Evolutionary conservation across 2,113 vertebrate species (phyloP).

Genomic region (Piliocolobus tephrosceles): DNA sequence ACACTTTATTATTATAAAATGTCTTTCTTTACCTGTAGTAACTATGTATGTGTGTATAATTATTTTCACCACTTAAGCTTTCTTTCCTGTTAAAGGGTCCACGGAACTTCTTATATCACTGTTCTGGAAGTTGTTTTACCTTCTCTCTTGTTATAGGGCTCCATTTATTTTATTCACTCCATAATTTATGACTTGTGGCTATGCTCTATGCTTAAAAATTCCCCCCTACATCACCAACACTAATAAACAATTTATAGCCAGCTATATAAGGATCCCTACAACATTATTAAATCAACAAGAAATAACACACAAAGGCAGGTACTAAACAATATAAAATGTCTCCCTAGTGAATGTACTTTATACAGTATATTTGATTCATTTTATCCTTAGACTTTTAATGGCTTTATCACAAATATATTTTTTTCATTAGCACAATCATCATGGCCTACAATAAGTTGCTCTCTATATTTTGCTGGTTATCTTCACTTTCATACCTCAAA

Average conservation of each 20-base stretch:
- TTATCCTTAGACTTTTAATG: neutral
- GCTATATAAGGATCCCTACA: neutral
- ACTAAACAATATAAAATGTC: neutral
- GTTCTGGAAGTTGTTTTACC: neutral
- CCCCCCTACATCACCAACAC: neutral
- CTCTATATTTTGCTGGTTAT: neutral
- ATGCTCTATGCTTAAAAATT: neutral
- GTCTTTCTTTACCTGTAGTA: too few species aligned
- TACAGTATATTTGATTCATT: neutral
- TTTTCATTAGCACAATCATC: neutral
- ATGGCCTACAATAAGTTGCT: neutral
- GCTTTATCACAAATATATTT: neutral
- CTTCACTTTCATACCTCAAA: neutral
- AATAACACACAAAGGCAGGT: neutral
- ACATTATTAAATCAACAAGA: constrained; percentile 17
- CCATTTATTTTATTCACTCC: neutral
- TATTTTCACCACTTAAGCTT: neutral
- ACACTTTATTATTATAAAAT: too few species aligned
- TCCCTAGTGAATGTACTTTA: neutral
- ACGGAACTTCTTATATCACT: neutral
- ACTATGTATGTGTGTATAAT: neutral
- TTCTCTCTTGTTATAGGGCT: neutral
- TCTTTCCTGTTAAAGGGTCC: neutral
- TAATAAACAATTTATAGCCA: neutral
- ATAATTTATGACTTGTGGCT: neutral